These are phyloP conservation scores for Origma solitaria DNA, from an alignment of 2,113 vertebrate genomes.

Conservation along the genomic window DNA sequence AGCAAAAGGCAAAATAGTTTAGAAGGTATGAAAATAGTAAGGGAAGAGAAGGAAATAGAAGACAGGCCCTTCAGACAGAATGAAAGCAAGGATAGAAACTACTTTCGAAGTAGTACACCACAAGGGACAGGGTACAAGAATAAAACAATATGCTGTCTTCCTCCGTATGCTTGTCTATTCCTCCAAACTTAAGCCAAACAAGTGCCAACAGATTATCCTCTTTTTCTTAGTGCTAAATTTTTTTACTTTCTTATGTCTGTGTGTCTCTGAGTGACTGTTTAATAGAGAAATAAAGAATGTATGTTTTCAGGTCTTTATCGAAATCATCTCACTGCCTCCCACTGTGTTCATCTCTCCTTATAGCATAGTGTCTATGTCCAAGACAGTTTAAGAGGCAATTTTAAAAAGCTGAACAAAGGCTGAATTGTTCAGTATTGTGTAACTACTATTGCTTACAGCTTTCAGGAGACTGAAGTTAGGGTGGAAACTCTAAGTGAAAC, in stretches of 20 bases:
- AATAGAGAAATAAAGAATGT: neutral
- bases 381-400: neutral
- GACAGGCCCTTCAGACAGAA: neutral
- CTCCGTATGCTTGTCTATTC: neutral
- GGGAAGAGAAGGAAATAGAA: neutral
- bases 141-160: neutral
- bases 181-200: neutral
- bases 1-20: neutral
- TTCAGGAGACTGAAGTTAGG: neutral
- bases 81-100: neutral
- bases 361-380: neutral
- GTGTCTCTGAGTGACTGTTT: neutral
- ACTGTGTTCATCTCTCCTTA: neutral
- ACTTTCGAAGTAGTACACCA: neutral
- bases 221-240: neutral
- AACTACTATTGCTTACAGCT: neutral
- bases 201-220: neutral
- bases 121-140: neutral
- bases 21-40: neutral
- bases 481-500: neutral
- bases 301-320: neutral
- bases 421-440: neutral
- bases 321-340: neutral
- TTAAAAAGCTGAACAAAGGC: neutral
- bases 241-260: neutral